phyloP scores from a whole-genome alignment of 2,113 vertebrate species.

The Protomyctophum bolini region DNA sequence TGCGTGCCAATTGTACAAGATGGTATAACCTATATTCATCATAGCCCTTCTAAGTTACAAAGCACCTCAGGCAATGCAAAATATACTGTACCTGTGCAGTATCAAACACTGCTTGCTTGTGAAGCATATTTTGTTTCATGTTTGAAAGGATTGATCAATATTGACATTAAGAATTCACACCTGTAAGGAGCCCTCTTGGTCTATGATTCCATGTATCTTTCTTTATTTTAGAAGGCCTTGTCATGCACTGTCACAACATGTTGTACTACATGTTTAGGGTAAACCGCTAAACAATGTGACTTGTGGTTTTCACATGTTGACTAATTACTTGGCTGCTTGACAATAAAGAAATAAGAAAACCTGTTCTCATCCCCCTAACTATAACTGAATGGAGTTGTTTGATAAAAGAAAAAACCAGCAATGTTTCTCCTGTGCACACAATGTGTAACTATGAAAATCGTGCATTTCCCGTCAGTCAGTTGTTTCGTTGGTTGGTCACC shows the following conservation, averaged over 20 bases:
- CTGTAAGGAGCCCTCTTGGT: not conserved
- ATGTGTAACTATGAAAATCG: not conserved
- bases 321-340: not conserved
- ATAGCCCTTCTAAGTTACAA: not conserved
- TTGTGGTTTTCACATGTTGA: not conserved
- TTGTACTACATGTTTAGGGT: conserved; percentile 2
- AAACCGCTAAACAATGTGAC: conserved; percentile 4
- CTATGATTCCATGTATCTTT: not conserved
- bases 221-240: not conserved
- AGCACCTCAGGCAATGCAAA: not conserved
- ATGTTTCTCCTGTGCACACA: not conserved
- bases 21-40: not conserved
- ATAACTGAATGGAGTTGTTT: not conserved
- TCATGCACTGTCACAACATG: not conserved
- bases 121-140: not conserved
- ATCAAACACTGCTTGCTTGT: conserved; percentile 5
- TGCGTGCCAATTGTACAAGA: not conserved
- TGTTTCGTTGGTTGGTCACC: no score
- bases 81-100: not conserved
- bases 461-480: no score
- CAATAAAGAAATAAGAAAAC: not conserved
- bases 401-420: conserved; percentile 1
- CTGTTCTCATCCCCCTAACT: not conserved
- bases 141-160: not conserved
- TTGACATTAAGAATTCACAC: not conserved